Percentiles rank a stretch among this genome's conserved stretches.
phyloP scores from a whole-genome alignment of 53 echinoderm and acorn worm species.

The Zoroaster sp. region DNA sequence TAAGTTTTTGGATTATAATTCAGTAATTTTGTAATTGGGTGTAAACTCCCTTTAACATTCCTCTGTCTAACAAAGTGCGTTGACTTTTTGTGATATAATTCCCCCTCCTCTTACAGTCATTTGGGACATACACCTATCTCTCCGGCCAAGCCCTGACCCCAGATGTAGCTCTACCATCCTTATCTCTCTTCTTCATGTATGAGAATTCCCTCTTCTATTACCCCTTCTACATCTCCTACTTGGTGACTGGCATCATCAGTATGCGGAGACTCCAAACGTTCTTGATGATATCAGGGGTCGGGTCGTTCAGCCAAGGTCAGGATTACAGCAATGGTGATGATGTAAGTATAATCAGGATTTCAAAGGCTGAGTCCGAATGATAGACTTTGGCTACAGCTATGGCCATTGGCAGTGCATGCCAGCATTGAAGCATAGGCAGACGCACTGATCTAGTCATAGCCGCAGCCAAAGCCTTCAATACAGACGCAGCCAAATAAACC shows the following conservation, averaged over 20 bases:
- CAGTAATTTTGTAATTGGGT: too few relatives aligned
- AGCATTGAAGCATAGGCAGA: too few relatives aligned
- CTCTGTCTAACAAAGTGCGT: too few relatives aligned
- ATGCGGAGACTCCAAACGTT: constrained; percentile 58
- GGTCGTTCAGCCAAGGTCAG: not conserved
- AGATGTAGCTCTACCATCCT: constrained; percentile 74
- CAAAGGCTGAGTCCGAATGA: too few relatives aligned
- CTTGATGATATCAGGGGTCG: constrained; percentile 51
- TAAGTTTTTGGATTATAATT: too few relatives aligned
- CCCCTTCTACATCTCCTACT: constrained; percentile 64
- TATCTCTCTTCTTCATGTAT: constrained; percentile 66
- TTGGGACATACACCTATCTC: constrained; percentile 63
- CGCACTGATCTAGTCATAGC: too few relatives aligned
- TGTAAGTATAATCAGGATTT: not conserved
- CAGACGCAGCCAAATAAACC: too few relatives aligned
- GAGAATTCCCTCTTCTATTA: constrained; percentile 57
- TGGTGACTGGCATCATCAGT: constrained; percentile 67
- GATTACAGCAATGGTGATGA: not conserved
- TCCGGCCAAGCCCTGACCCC: constrained; percentile 76
- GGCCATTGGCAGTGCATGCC: too few relatives aligned
- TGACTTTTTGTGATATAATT: not conserved
- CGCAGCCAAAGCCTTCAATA: too few relatives aligned
- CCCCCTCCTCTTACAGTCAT: constrained; percentile 26
- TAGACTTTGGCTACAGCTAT: too few relatives aligned
- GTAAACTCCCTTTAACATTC: too few relatives aligned